phyloP scores from a whole-genome alignment of 2,888 invertebrate genomes.

The Flabesymbios commensalis region DNA sequence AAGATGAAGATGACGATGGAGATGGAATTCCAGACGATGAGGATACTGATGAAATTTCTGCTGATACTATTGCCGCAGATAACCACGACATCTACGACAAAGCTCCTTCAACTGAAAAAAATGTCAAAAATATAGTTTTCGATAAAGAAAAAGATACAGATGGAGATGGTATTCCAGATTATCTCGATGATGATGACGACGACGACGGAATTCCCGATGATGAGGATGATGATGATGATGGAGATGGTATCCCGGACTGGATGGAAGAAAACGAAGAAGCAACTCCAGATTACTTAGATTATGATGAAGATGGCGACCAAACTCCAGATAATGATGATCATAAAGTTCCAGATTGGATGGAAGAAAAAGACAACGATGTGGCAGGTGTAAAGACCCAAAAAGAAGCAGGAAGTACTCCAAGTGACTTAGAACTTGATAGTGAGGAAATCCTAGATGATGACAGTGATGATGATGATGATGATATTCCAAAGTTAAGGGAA shows the following conservation, averaged over 20 bases:
- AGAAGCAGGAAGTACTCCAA: conserved; percentile 27
- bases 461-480: conserved; percentile 41
- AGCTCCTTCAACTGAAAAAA: too few species aligned
- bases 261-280: conserved; percentile 39
- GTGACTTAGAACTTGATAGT: conserved; percentile 46
- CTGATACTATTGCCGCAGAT: too few species aligned
- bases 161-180: conserved; percentile 32
- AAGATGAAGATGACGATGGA: conserved; percentile 42
- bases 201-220: conserved; percentile 48
- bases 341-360: conserved; percentile 22
- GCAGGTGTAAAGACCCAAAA: too few species aligned
- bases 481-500: conserved; percentile 41
- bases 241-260: conserved; percentile 48
- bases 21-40: conserved; percentile 53
- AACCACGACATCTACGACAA: too few species aligned
- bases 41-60: conserved; percentile 55
- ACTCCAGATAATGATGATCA: conserved; percentile 29
- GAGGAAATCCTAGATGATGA: conserved; percentile 45
- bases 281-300: conserved; percentile 38
- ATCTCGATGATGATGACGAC: conserved; percentile 33
- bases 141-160: conserved; percentile 38
- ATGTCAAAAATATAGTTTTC: too few species aligned
- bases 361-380: conserved; percentile 41
- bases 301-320: conserved; percentile 40
- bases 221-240: conserved; percentile 42